Evolutionary conservation across 2,888 invertebrate genomes (phyloP).

Genomic region (Pristionchus mayeri): DNA sequence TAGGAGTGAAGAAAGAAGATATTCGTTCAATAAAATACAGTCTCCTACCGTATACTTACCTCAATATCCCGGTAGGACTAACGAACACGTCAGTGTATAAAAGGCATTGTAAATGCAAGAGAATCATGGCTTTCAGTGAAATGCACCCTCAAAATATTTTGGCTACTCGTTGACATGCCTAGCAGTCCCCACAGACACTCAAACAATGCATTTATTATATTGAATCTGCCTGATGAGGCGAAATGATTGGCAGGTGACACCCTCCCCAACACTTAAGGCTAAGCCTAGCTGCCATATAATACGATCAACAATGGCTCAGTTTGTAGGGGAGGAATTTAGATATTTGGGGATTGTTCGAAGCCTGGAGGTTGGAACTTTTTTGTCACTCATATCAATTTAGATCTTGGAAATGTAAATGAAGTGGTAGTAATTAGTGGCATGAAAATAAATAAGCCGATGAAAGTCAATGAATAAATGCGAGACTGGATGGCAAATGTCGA

Average conservation of each 20-base stretch:
- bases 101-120: constrained; percentile 32
- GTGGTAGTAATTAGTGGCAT: background rate
- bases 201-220: constrained; percentile 43
- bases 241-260: constrained; percentile 38
- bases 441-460: background rate
- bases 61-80: background rate
- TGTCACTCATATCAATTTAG: too few species aligned
- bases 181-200: background rate
- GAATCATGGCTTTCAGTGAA: background rate
- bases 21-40: background rate
- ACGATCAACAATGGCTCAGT: constrained; percentile 52
- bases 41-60: background rate
- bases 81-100: background rate
- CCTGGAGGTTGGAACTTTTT: constrained; percentile 41
- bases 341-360: constrained; percentile 49
- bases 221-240: background rate
- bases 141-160: constrained; percentile 35
- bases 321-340: constrained; percentile 55
- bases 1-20: background rate
- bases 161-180: constrained; percentile 17
- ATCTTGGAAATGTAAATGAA: background rate
- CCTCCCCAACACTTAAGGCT: background rate
- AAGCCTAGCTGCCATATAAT: background rate
- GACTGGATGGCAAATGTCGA: background rate
- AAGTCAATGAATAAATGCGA: background rate